Evolutionary conservation across 1,140 invertebrate species (phyloP).

Genomic region (Penaeus indicus): DNA sequence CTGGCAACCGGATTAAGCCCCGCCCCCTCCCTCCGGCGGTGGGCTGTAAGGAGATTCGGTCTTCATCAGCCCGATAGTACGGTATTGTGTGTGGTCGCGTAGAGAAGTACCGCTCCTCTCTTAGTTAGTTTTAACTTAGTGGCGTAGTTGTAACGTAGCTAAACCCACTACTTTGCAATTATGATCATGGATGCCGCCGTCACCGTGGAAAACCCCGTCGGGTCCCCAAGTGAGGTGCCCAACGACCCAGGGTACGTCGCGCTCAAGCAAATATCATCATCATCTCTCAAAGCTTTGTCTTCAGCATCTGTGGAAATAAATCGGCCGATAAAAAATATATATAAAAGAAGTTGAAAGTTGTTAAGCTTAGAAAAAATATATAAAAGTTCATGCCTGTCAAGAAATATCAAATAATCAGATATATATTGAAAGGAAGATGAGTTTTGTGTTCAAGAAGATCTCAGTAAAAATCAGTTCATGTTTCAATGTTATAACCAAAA

Average conservation of each 20-base stretch:
- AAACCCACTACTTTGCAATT: conserved; percentile 64
- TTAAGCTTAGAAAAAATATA: too few species aligned
- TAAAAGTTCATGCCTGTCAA: too few species aligned
- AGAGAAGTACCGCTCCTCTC: conserved; percentile 66
- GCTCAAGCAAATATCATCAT: not conserved
- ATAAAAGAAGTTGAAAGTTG: too few species aligned
- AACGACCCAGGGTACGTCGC: conserved; percentile 66
- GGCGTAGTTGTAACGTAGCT: conserved; percentile 66
- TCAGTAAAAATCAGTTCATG: too few species aligned
- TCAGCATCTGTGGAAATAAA: not conserved
- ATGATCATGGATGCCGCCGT: conserved; percentile 67
- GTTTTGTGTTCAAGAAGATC: too few species aligned
- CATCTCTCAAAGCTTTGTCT: conserved; percentile 8
- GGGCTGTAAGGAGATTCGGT: conserved; percentile 65
- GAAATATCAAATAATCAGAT: too few species aligned
- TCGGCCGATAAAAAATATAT: too few species aligned
- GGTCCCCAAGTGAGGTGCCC: conserved; percentile 66
- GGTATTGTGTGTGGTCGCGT: conserved; percentile 66
- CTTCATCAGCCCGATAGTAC: conserved; percentile 59
- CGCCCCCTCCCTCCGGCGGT: conserved; percentile 63
- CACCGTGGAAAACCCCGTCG: conserved; percentile 66
- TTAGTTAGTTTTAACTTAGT: conserved; percentile 67
- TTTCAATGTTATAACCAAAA: too few species aligned
- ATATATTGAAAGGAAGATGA: too few species aligned
- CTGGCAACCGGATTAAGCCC: conserved; percentile 51